These are phyloP conservation scores for Empis livida DNA, from an alignment of 2,888 invertebrate species.

Conservation along the genomic window DNA sequence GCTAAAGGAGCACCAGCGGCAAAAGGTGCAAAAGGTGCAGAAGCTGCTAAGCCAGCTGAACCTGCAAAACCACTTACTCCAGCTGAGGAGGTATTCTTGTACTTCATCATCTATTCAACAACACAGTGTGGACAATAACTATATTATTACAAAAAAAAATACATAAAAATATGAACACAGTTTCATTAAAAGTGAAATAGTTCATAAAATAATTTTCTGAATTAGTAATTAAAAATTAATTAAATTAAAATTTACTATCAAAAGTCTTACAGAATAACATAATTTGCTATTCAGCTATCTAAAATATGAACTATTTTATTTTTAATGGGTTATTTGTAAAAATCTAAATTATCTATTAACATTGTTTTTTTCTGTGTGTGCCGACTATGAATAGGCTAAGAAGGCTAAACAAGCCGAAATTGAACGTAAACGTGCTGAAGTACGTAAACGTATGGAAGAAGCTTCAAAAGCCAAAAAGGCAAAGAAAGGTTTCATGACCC, in stretches of 20 bases:
- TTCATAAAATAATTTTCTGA: too few species aligned
- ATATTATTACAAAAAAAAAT: too few species aligned
- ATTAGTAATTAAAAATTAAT: too few species aligned
- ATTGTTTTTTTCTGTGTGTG: too few species aligned
- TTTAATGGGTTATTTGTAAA: too few species aligned
- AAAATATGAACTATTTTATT: too few species aligned
- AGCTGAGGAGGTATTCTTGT: conserved; percentile 14
- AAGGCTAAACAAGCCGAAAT: conserved; percentile 96
- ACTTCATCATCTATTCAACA: neutral
- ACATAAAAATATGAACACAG: too few species aligned
- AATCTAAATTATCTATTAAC: neutral
- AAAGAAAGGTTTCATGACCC: conserved; percentile 99
- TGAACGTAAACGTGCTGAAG: conserved; percentile 97
- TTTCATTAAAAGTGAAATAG: too few species aligned
- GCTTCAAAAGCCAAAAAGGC: conserved; percentile 97
- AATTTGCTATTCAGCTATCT: too few species aligned
- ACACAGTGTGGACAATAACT: neutral
- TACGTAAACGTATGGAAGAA: conserved; percentile 97
- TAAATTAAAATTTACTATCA: too few species aligned
- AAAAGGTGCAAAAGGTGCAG: conserved; percentile 13
- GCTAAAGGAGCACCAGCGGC: conserved; percentile 11
- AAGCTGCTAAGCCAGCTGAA: conserved; percentile 10
- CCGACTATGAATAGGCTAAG: conserved; percentile 66
- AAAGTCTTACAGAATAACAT: too few species aligned
- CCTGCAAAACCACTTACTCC: conserved; percentile 11